These are phyloP conservation scores for Carassius auratus DNA, from an alignment of 2,113 vertebrate species.

Conservation along the genomic window DNA sequence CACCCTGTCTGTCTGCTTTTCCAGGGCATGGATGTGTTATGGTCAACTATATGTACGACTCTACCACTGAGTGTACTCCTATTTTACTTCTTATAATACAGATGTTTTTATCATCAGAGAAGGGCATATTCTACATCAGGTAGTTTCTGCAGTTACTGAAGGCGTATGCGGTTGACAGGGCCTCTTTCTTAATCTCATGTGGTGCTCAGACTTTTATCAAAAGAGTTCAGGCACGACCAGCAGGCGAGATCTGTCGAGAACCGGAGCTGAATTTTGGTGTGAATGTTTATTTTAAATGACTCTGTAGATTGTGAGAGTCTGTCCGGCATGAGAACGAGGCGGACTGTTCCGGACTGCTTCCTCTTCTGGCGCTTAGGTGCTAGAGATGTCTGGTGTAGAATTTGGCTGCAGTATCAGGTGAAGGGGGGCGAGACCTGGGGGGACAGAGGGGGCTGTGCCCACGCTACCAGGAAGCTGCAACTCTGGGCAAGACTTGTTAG, in stretches of 20 bases:
- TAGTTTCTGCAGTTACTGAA: neutral
- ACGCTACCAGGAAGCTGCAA: conserved; percentile 54
- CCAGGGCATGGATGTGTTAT: conserved; percentile 41
- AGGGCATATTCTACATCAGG: neutral
- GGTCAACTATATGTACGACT: neutral
- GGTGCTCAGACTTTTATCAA: conserved; percentile 5
- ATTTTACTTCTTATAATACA: neutral
- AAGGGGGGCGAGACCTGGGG: conserved; percentile 33
- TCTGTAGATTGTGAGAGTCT: neutral
- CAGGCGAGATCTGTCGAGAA: neutral
- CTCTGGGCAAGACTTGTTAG: conserved; percentile 48
- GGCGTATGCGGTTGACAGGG: neutral
- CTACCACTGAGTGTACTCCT: neutral
- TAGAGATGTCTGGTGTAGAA: conserved; percentile 45
- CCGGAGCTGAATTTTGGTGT: neutral
- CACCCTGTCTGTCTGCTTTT: conserved; percentile 23
- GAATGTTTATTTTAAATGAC: neutral
- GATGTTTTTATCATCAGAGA: neutral
- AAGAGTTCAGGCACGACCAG: neutral
- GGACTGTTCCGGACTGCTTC: conserved; percentile 27
- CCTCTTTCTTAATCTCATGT: neutral
- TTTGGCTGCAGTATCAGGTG: conserved; percentile 57
- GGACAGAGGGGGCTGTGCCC: conserved; percentile 19
- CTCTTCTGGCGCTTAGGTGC: conserved; percentile 21
- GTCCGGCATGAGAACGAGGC: neutral